Percentiles rank a stretch among this genome's conserved stretches.
Conservation (phyloP, 2,113 vertebrate genomes). For the Phylloscopus whistleri region DNA sequence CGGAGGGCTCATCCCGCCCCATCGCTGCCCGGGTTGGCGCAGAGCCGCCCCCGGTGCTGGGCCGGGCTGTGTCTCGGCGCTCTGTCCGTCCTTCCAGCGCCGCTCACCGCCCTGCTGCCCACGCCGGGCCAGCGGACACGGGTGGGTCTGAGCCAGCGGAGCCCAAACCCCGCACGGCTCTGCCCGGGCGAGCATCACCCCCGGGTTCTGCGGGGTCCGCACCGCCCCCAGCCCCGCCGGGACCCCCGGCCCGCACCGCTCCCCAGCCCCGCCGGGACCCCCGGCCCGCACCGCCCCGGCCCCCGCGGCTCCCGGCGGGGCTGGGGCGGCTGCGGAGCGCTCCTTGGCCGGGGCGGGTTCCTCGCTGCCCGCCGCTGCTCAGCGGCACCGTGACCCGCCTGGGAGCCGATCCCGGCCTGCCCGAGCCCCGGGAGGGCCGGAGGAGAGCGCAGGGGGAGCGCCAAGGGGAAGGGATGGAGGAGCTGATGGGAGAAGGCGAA, state of each 20-base stretch:
- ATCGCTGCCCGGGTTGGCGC: accelerated
- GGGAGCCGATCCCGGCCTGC: not conserved
- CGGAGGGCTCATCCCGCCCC: not conserved
- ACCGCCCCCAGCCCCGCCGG: not conserved
- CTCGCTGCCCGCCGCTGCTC: not conserved
- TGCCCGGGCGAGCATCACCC: no score
- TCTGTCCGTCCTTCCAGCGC: not conserved
- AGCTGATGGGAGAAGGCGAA: accelerated
- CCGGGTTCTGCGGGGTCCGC: not conserved
- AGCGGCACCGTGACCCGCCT: no score
- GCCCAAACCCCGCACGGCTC: not conserved
- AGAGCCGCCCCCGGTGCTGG: accelerated
- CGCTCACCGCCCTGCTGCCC: accelerated
- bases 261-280: no score
- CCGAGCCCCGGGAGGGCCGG: not conserved
- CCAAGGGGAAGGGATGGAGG: not conserved
- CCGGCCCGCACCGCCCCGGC: not conserved
- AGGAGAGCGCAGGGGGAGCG: not conserved
- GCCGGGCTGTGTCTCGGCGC: not conserved
- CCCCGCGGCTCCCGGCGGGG: not conserved
- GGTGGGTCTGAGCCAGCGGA: not conserved
- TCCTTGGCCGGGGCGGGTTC: not conserved
- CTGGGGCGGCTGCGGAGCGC: not conserved
- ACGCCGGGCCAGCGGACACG: accelerated
- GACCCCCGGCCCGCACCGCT: no score